phyloP scores from a whole-genome alignment of 2,888 invertebrate genomes.

The Acanthosepion pharaonis region DNA sequence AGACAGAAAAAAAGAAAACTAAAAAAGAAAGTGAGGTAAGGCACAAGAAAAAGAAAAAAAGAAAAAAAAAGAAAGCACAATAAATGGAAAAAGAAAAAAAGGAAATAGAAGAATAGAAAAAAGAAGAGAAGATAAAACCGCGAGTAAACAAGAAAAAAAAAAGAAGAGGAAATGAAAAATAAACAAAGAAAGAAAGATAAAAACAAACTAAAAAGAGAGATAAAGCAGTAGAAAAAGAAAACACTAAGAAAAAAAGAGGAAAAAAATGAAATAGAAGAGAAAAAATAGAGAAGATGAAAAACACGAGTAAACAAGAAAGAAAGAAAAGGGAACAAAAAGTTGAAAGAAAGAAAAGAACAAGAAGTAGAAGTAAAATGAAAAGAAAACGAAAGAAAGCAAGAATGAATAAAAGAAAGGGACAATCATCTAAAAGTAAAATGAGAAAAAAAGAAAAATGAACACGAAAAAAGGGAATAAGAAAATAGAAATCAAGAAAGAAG shows the following conservation, averaged over 20 bases:
- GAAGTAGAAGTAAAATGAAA: background rate
- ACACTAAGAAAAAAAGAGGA: too few relatives aligned
- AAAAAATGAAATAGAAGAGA: background rate
- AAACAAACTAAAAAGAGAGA: background rate
- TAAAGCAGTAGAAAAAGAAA: background rate
- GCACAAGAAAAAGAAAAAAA: background rate
- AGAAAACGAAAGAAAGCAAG: background rate
- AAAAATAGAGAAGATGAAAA: background rate
- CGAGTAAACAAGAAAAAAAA: background rate
- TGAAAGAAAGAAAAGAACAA: background rate
- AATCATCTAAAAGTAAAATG: background rate
- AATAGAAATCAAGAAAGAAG: too few relatives aligned
- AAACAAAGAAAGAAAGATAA: background rate
- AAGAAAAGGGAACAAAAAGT: background rate
- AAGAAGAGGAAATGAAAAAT: background rate
- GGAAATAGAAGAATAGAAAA: background rate
- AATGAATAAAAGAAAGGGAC: background rate
- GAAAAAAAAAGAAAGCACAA: background rate
- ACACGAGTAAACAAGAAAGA: background rate
- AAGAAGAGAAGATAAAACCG: background rate
- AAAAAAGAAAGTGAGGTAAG: background rate
- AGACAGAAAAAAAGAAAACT: background rate
- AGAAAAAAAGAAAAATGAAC: background rate
- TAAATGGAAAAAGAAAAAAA: background rate
- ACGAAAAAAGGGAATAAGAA: too few relatives aligned